Evolutionary conservation across 1,140 invertebrate species (phyloP).

Genomic region (Triops longicaudatus): DNA sequence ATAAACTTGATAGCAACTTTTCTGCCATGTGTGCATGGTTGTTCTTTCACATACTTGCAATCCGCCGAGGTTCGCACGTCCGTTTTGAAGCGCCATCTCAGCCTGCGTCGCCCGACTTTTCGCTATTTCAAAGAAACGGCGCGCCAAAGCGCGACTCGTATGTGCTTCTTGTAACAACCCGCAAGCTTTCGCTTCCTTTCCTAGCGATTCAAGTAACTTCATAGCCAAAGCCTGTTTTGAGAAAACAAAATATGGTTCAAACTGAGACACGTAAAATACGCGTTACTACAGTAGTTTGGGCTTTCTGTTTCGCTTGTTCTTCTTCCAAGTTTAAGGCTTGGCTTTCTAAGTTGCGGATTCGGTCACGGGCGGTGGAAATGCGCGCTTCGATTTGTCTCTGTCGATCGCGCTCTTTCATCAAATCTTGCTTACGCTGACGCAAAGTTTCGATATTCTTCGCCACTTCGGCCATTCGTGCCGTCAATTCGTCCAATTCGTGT

Average conservation of each 20-base stretch:
- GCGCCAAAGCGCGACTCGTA: not conserved
- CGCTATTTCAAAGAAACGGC: not conserved
- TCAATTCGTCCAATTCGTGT: not conserved
- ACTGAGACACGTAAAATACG: too few species aligned
- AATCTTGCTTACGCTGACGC: not conserved
- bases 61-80: not conserved
- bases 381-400: not conserved
- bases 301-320: not conserved
- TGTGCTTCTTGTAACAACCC: not conserved
- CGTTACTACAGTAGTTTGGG: not conserved
- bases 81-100: not conserved
- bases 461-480: not conserved
- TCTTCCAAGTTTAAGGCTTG: not conserved
- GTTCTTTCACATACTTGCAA: not conserved
- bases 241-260: too few species aligned
- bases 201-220: not conserved
- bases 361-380: not conserved
- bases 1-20: too few species aligned
- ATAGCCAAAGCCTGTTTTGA: not conserved
- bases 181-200: not conserved
- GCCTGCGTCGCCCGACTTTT: not conserved
- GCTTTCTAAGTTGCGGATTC: not conserved
- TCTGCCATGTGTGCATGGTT: too few species aligned
- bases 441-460: not conserved
- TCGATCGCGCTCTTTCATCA: not conserved